Base-by-base conservation (phyloP, 2,888 invertebrate genomes). In the Pandemis corylana region DNA sequence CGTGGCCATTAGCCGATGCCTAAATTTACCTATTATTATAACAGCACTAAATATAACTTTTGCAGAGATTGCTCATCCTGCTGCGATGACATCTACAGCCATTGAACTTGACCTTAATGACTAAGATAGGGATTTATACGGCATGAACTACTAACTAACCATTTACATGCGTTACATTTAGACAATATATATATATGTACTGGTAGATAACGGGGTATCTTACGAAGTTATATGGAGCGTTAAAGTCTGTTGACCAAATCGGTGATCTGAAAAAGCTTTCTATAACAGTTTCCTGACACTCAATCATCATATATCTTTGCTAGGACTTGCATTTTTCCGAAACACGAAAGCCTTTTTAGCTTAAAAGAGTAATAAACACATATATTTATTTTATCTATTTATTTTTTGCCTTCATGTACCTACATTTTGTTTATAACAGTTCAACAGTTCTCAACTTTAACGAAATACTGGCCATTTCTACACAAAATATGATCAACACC, bases 41-140 rank as follows among this genome's bases (percentile, higher is more conserved):
- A 71, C 28, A 49, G 66, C 61, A 7, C 66, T 62, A 66, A 66
- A 51, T 62, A 71, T 63, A 63, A 46, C 65, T 42, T 59, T 68
- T 44, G n/a, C 42, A 15, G 49, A 42, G 42, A 20, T 41, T 53
- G 59, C 28, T 68, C 20, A 64, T 7, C 7, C 13, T 44, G 7
- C 13, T 44, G 7, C 20, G 41, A 51, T 67, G 67, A 42, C 51
- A 67, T 28, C 20, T 41, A 41, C 62, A 61, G 36, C 5, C 4
- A 46, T n/a, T 46, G 59, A 46, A 46, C 15, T 56, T 42, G 42
- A 68, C 46, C 20, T 28, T 20, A 64, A 46, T 64, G 64, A 64
- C 46, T 20, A 20, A 28, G 59, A 28, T 28, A 56, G 4, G 56
- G 20, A 59, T 20, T 59, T 59, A 15, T 15, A 59, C 28, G 10